Evolutionary conservation across 2,113 vertebrate species (phyloP).

Genomic region (Erythrocercus mccallii): DNA sequence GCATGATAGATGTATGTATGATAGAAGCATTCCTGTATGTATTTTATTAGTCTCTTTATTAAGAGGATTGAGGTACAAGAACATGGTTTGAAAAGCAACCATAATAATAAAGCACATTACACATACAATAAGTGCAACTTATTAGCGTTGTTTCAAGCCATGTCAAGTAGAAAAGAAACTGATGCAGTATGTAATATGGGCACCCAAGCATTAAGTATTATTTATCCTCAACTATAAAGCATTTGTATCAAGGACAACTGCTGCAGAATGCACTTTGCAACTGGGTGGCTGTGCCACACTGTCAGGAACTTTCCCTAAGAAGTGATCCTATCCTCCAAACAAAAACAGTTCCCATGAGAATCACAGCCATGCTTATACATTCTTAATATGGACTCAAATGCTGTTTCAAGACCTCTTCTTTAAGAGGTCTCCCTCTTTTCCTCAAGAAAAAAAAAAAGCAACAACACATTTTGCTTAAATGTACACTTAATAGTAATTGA

Average conservation of each 20-base stretch:
- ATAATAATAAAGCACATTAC: not conserved
- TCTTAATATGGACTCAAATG: not conserved
- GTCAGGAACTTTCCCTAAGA: not conserved
- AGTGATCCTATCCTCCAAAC: not conserved
- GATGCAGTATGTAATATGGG: not conserved
- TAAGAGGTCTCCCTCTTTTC: not conserved
- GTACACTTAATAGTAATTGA: not conserved
- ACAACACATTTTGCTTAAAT: not conserved
- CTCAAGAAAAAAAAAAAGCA: not conserved
- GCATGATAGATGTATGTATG: too few relatives aligned
- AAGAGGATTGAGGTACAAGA: not conserved
- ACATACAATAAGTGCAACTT: not conserved
- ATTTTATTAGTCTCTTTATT: not conserved
- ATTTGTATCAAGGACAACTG: not conserved
- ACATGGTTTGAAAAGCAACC: not conserved
- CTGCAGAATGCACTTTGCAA: not conserved
- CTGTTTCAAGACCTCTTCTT: not conserved
- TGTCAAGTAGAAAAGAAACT: not conserved
- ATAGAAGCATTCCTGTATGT: not conserved
- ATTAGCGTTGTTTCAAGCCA: conserved; percentile 4
- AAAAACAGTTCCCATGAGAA: not conserved
- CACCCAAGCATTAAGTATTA: not conserved
- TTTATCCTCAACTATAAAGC: not conserved
- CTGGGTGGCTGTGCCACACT: not conserved
- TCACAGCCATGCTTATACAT: not conserved